Conservation (phyloP, 1,140 invertebrate genomes). For the Rhynchophorus ferrugineus region DNA sequence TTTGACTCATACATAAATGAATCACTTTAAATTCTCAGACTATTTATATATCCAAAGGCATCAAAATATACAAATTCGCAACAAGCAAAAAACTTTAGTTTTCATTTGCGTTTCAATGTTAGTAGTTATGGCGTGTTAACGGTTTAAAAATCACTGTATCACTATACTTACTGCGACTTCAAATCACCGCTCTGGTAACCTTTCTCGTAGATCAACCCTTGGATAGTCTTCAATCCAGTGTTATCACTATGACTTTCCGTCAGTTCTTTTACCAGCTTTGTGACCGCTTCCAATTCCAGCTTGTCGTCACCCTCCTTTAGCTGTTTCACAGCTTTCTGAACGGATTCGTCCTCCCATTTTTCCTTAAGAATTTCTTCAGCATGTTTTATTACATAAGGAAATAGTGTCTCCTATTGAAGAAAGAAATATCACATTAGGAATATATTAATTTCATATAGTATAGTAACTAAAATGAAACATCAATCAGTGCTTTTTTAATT, state of each 20-base stretch:
- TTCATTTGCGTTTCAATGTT: too few relatives aligned
- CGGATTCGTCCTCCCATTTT: constrained; percentile 61
- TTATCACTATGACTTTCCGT: constrained; percentile 77
- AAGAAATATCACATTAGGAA: constrained; percentile 1
- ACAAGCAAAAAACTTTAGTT: too few relatives aligned
- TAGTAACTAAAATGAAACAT: neutral
- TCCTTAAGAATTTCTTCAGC: constrained; percentile 61
- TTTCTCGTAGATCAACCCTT: constrained; percentile 81
- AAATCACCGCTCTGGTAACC: constrained; percentile 71
- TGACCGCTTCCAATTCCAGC: constrained; percentile 50
- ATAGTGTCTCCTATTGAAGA: constrained; percentile 60
- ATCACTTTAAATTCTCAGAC: too few relatives aligned
- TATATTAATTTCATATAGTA: constrained; percentile 4
- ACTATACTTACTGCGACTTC: constrained; percentile 89
- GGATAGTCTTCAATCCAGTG: constrained; percentile 73
- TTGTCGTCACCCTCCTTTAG: constrained; percentile 38
- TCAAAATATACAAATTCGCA: too few relatives aligned
- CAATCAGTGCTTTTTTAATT: too few relatives aligned
- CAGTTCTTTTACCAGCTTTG: constrained; percentile 61
- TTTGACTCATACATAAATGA: too few relatives aligned
- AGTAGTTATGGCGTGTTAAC: too few relatives aligned
- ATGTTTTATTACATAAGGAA: constrained; percentile 70
- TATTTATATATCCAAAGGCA: too few relatives aligned
- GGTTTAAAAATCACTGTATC: too few relatives aligned
- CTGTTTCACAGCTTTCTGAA: constrained; percentile 57